Base-by-base conservation (phyloP, 2,797 vertebrate species). In the Hypotaenidia okinawae region DNA sequence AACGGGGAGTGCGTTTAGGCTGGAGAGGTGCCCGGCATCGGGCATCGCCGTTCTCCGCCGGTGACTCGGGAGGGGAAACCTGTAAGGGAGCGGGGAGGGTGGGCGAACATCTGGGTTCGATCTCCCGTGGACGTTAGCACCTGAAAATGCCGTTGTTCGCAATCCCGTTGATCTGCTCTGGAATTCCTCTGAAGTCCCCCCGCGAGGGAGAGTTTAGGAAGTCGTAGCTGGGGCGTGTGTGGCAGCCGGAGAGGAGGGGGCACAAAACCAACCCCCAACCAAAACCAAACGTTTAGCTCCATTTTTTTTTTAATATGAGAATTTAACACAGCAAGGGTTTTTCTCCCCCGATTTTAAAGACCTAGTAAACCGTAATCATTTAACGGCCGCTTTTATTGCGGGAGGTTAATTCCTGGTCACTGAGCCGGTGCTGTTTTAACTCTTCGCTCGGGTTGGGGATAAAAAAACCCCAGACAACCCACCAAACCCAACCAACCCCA, bases 391-490 rank as follows among this genome's bases (percentile, higher is more conserved):
- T 75, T 93, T 93, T 82, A 49, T 49, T 19, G 77, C 10, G 28
- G 41, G 70, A 89, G 90, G 62, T 86, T 92, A 90, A 93, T 76
- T 81, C 72, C 66, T 89, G 88, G 55, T 79, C 84, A 43, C 74
- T 51, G 88, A 62, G 37, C 72, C 37, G 82, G 32, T 8, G 89
- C 70, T 84, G 62, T 23, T 95, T 58, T 73, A 43, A 16, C 55
- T 5, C 24, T 18, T 77, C 7, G 1, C n/a, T 61, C 37, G 17
- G 33, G 14, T 37, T 37, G 55, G 37, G 63, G 37, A 80, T 32
- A 61, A 68, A 89, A 94, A 49, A 49, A 23, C 21, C 21, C 47
- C 22, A 49, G 23, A 49, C 47, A 49, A 51, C 49, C 49, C 23
- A 51, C 23, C 49, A 13, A 49, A 49, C 24, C 49, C 24, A 51